Base-by-base conservation (phyloP, 2,797 vertebrate genomes). In the Notolabrus celidotus region DNA sequence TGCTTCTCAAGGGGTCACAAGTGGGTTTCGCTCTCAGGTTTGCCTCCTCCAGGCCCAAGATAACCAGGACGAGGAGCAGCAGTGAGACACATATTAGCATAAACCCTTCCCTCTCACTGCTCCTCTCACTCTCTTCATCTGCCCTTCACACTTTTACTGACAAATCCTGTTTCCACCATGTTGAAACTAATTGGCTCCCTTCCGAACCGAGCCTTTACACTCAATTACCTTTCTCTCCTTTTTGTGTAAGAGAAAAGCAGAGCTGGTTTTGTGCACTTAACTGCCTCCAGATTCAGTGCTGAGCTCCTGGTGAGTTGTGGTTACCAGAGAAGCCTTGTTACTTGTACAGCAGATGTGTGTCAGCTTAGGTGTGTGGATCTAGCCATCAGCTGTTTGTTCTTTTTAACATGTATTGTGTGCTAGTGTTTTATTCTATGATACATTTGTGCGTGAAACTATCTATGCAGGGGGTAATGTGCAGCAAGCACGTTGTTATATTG, bases 81-180 rank as follows among this genome's bases (percentile, higher is more conserved):
- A 17, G 56, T 51, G 69, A 70, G 53, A 65, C 60, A 10, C 15
- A 39, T 1, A 82, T 86, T 79, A 83, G 70, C 77, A 89, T 83
- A 79, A 80, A 63, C 7, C 43, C 39, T 42, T 25, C 22, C 61
- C 51, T 41, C 34, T 71, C 59, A 17, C 46, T 49, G 53, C 45
- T 54, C 22, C 57, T 49, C 70, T 39, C 49, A 4, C 47, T 47
- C 36, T 16, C 33, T 67, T 25, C 3, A 2, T 50, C 60, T 70
- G 76, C 72, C 74, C 82, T 80, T 84, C 71, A 66, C 69, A 72
- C 75, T 7, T 19, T 66, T 60, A n/a, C 70, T 69, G 83, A 86
- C 71, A 67, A 60, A 54, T 66, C 59, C 61, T 39, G 16, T 64
- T 80, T 80, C 53, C 51, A 59, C 59, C 64, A 12, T 23, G 10